A percentile compares a stretch with the other conserved stretches of the same genome.
phyloP scores from a whole-genome alignment of 1,140 invertebrate species.

The Campodea augens region DNA sequence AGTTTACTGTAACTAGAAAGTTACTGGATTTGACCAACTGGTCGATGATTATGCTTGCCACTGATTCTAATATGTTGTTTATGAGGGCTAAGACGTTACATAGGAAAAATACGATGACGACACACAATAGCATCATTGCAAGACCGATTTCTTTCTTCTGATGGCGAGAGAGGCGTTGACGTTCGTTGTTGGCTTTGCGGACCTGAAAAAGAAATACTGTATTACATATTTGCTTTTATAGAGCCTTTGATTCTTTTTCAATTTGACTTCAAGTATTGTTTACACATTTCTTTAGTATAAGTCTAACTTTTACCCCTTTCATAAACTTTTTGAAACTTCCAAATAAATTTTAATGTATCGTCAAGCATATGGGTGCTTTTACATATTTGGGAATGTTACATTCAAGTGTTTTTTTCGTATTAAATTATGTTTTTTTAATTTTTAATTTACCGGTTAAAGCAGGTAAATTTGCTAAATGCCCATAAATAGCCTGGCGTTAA shows the following conservation, averaged over 20 bases:
- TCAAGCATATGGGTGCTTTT: no score
- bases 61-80: conserved; percentile 68
- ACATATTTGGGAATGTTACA: no score
- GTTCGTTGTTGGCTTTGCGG: conserved; percentile 57
- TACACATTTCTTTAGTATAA: neutral
- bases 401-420: no score
- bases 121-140: conserved; percentile 81
- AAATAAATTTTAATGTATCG: no score
- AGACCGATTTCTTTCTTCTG: conserved; percentile 72
- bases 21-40: conserved; percentile 71
- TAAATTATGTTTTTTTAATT: no score
- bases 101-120: conserved; percentile 85
- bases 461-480: no score
- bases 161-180: conserved; percentile 53
- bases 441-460: no score
- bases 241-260: no score
- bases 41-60: conserved; percentile 41
- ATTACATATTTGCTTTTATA: no score
- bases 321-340: neutral
- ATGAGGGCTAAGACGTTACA: conserved; percentile 81
- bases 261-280: no score
- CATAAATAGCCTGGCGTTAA: no score
- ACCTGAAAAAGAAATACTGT: conserved; percentile 41
- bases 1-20: conserved; percentile 88
- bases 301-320: neutral